Evolutionary conservation across 2,888 invertebrate species (phyloP), one percentile per base, ranked within the genome.

Genomic region (Ochlodes sylvanus): DNA sequence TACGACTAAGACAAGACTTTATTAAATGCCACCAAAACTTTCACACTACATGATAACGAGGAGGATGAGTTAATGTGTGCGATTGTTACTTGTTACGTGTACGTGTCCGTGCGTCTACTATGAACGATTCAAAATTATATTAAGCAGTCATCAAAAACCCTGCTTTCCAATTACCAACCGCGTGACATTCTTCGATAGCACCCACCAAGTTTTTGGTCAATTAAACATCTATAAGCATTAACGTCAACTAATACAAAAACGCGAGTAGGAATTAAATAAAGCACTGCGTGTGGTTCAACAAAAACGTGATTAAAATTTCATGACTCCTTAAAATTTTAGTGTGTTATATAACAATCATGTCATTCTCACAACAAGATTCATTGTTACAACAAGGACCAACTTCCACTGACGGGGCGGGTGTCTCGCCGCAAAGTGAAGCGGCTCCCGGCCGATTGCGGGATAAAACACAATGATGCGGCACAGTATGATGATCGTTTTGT

Each of bases 201-300:
- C 68, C 68, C 68, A 68, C 68, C 68, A 63, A 50, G 57, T 50
- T 68, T 68, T 63, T 68, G 63, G 62, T 68, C 68, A 57, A 68
- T 66, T 63, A 63, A 63, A 68, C 41, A 68, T 63, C 63, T 68
- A 63, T 63, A 68, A 68, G 67, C 68, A 63, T 68, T 57, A 57
- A 68, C 61, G 55, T 67, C 61, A 62, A 27, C 14, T 55, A n/a
- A 61, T 52, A 65, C 27, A 42, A 50, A 66, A 50, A 42, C 7
- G 15, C 27, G 34, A 61, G 34, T 67, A 56, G 47, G 34, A 47
- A 34, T 47, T 50, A 63, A 47, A 15, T 27, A 56, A 62, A 61
- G 55, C 55, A 41, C 14, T 42, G 52, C 60, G 55, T n/a, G 44
- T 44, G 17, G 50, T 41, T 19, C 57, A 50, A 41, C 27, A 58